Evolutionary conservation across 2,797 vertebrate genomes (phyloP), one percentile per base, ranked within the genome.

Genomic region (Dallia pectoralis): DNA sequence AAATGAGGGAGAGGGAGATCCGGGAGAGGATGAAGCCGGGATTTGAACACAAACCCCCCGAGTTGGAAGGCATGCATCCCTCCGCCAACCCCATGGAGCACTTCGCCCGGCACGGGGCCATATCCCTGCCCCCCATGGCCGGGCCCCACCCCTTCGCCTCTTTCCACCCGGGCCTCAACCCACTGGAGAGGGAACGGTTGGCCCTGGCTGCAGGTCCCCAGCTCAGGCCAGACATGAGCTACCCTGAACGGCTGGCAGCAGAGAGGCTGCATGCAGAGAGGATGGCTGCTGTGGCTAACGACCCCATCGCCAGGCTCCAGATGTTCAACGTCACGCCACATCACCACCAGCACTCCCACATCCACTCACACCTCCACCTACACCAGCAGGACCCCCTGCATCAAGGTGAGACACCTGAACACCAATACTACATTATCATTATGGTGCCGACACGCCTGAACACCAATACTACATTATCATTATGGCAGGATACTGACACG

Each of bases 271-370:
- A 99, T 0, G 97, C 96, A 0, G 97, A 99, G 91, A 93, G 98
- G 77, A 98, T 99, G 97, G 97, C 97, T 0, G 95, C 96, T 0
- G 94, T 99, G 66, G 95, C 97, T 81, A 98, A 97, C 1, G 98
- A 99, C 91, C 97, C 97, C 30, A 93, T 99, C 87, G 96, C 97
- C 1, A 94, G 98, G 67, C 95, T 99, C 29, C 98, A 99, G 94
- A 99, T 99, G 98, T 99, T 99, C 95, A 99, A 98, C 4, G 96
- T 99, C 77, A 99, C 98, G 0, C 98, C 98, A 0, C 98, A 99
- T 86, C 98, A 99, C 79, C 98, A 99, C 93, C 98, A 99, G 89
- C 98, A 99, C 87, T 99, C 98, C 0, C 98, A 99, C 88, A 99
- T 99, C 88, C 98, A 99, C 93, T 99, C 98, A 0, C 98, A 99